These are phyloP conservation scores for Drosophila subobscura DNA, from an alignment of 1,140 invertebrate genomes.

Conservation along the genomic window DNA sequence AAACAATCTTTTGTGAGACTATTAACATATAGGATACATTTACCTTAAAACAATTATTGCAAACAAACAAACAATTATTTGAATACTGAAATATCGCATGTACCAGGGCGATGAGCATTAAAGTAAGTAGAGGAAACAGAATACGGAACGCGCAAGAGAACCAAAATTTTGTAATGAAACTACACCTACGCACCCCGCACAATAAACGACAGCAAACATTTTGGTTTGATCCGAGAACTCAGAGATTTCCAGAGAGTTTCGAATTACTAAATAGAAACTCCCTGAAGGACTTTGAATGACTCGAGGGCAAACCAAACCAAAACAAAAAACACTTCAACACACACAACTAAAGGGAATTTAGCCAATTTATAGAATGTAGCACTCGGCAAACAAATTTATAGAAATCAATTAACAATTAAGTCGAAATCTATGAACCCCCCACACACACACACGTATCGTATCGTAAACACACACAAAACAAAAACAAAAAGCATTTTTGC, in stretches of 20 bases:
- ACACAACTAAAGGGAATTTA: slow-evolving; percentile 60
- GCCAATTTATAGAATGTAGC: slow-evolving; percentile 74
- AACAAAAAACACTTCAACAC: not conserved
- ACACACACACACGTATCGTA: slow-evolving; percentile 21
- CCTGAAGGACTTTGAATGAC: too few species aligned
- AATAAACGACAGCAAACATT: slow-evolving; percentile 39
- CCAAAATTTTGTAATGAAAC: slow-evolving; percentile 68
- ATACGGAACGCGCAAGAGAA: slow-evolving; percentile 63
- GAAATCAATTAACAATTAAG: slow-evolving; percentile 59
- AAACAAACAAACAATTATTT: slow-evolving; percentile 29
- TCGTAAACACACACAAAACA: slow-evolving; percentile 34
- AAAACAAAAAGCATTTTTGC: slow-evolving; percentile 47
- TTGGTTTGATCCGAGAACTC: slow-evolving; percentile 14
- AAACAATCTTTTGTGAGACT: slow-evolving; percentile 75
- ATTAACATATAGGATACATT: slow-evolving; percentile 62
- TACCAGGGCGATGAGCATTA: slow-evolving; percentile 66
- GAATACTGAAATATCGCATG: slow-evolving; percentile 65
- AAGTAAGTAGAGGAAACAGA: slow-evolving; percentile 59
- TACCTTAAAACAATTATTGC: slow-evolving; percentile 44
- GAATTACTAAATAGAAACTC: not conserved
- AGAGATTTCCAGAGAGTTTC: slow-evolving; percentile 5
- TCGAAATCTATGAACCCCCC: slow-evolving; percentile 41
- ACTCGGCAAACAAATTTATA: slow-evolving; percentile 51
- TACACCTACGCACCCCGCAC: slow-evolving; percentile 64
- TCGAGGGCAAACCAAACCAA: too few species aligned